A percentile compares a stretch with the other conserved stretches of the same genome.
phyloP scores from a whole-genome alignment of 2,797 vertebrate species.

The Petrocephalus sullivani region DNA sequence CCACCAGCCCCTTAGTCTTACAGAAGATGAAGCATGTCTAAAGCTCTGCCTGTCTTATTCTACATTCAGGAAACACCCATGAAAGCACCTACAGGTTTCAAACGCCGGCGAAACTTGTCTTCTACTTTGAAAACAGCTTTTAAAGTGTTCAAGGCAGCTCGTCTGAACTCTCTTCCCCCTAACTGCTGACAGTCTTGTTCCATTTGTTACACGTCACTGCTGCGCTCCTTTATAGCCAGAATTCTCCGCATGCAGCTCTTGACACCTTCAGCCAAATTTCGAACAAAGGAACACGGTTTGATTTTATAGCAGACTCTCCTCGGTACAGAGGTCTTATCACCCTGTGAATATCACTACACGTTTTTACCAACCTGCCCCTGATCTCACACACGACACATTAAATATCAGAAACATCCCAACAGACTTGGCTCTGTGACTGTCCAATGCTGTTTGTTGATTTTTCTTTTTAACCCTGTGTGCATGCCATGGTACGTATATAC shows the following conservation, averaged over 20 bases:
- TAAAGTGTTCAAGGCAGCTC: neutral
- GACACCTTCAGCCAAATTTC: slow-evolving; percentile 13
- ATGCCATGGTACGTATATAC: neutral
- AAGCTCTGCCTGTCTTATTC: neutral
- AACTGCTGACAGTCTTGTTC: slow-evolving; percentile 19
- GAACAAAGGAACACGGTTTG: slow-evolving; percentile 16
- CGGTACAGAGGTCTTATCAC: neutral
- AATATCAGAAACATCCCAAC: neutral
- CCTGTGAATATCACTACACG: neutral
- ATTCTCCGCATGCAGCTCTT: neutral
- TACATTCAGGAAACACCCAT: neutral
- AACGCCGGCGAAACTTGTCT: neutral
- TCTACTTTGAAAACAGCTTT: neutral
- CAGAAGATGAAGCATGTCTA: neutral
- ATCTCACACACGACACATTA: neutral
- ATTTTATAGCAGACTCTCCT: neutral
- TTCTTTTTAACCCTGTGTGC: neutral
- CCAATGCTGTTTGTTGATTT: neutral
- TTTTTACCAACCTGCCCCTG: neutral
- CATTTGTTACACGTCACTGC: slow-evolving; percentile 14
- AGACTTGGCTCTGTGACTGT: neutral
- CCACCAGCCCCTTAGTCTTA: neutral
- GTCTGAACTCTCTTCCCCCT: slow-evolving; percentile 2
- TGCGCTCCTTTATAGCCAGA: neutral
- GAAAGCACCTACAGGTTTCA: neutral